These are phyloP conservation scores for Barnardius zonarius DNA, from an alignment of 2,113 vertebrate genomes.

Conservation along the genomic window DNA sequence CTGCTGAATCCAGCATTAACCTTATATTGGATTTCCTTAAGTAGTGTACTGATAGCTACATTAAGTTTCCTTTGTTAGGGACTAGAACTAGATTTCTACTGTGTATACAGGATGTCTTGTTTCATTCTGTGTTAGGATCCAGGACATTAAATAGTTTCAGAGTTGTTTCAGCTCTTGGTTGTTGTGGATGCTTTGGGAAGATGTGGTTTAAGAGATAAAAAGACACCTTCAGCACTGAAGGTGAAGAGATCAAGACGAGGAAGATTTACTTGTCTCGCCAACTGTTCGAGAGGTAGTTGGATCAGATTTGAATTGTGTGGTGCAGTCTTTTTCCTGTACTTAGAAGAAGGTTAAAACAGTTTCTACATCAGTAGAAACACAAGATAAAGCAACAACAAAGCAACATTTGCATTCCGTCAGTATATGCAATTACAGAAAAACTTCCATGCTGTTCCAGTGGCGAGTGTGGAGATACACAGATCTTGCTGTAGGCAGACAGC, in stretches of 20 bases:
- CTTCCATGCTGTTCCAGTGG: not conserved
- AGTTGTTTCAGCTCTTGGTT: not conserved
- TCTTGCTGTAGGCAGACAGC: not conserved
- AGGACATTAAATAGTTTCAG: not conserved
- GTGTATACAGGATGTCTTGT: not conserved
- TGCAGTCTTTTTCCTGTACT: not conserved
- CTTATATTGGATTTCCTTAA: not conserved
- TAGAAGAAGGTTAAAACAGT: not conserved
- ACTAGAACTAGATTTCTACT: not conserved
- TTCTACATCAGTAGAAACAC: not conserved
- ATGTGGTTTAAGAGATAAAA: not conserved
- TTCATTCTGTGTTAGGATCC: not conserved
- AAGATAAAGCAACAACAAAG: not conserved
- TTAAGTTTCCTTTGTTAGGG: not conserved
- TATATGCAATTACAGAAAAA: not conserved
- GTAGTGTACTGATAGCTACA: not conserved
- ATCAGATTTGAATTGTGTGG: not conserved
- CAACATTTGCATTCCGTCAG: not conserved
- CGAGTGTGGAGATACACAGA: not conserved
- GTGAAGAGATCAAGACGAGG: not conserved
- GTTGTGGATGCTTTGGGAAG: not conserved
- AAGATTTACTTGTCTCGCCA: not conserved
- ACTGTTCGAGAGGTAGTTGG: not conserved
- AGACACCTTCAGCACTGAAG: not conserved
- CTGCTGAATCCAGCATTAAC: not conserved